phyloP scores from a whole-genome alignment of 2,113 vertebrate species.

The Epinephelus fuscoguttatus region DNA sequence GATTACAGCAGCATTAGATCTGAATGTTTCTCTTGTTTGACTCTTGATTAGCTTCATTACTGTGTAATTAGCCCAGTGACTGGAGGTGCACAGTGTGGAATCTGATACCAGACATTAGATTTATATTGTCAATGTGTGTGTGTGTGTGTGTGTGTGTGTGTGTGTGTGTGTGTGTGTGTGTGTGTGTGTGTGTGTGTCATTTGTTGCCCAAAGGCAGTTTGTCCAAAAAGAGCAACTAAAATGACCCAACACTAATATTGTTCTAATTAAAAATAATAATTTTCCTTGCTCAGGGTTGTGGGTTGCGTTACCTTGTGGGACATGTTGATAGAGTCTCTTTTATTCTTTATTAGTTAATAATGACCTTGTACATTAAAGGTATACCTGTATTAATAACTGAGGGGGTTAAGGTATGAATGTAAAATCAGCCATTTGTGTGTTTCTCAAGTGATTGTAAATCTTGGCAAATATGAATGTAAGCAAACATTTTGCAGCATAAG shows the following conservation, averaged over 20 bases:
- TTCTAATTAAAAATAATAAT: neutral
- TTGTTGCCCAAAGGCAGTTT: constrained; percentile 26
- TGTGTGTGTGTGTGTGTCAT: neutral
- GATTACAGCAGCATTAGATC: constrained; percentile 69
- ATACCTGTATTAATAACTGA: neutral
- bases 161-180: neutral
- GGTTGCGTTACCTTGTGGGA: neutral
- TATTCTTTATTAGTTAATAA: constrained; percentile 3
- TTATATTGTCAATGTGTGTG: constrained; percentile 22
- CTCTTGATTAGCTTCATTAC: constrained; percentile 76
- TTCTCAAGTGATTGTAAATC: neutral
- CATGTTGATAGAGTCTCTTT: neutral
- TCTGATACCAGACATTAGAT: constrained; percentile 47
- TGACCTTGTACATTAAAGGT: neutral
- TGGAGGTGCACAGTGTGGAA: constrained; percentile 35
- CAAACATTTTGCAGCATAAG: neutral
- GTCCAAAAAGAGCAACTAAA: constrained; percentile 1
- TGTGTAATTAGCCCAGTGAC: constrained; percentile 62
- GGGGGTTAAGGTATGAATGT: too few species aligned
- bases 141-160: neutral
- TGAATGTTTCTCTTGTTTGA: constrained; percentile 64
- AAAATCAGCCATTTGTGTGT: neutral
- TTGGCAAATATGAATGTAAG: neutral
- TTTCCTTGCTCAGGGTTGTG: neutral
- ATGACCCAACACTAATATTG: constrained; percentile 1